Evolutionary conservation across 2,888 invertebrate genomes (phyloP).

Genomic region (Amorpha juglandis): DNA sequence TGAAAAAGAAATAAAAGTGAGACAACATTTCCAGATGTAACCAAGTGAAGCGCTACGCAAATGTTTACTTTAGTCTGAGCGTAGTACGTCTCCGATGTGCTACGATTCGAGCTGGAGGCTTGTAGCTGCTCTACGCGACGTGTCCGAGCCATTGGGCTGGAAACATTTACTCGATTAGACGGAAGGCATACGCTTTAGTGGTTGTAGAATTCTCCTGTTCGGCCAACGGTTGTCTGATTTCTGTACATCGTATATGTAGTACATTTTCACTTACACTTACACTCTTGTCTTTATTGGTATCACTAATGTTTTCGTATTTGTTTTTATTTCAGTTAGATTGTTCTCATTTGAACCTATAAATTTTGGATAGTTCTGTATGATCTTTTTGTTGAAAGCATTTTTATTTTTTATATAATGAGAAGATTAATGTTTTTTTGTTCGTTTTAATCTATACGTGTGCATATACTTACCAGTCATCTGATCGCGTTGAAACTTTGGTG

Average conservation of each 20-base stretch:
- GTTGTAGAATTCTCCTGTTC: slow-evolving; percentile 62
- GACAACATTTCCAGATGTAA: slow-evolving; percentile 25
- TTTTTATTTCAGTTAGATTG: slow-evolving; percentile 4
- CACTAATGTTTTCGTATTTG: not conserved
- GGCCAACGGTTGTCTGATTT: slow-evolving; percentile 53
- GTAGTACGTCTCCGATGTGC: slow-evolving; percentile 51
- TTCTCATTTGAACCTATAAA: not conserved
- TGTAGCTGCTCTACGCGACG: slow-evolving; percentile 67
- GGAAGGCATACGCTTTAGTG: slow-evolving; percentile 75
- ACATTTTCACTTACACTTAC: slow-evolving; percentile 38
- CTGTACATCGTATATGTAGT: slow-evolving; percentile 47
- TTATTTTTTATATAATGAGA: no score
- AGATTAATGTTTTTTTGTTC: no score
- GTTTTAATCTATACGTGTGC: no score
- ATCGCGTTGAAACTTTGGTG: no score
- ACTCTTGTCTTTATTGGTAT: slow-evolving; percentile 36
- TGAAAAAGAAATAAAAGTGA: slow-evolving; percentile 15
- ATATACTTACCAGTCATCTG: no score
- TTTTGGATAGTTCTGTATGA: no score
- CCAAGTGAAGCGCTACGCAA: slow-evolving; percentile 53
- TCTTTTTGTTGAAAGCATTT: no score
- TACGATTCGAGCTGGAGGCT: slow-evolving; percentile 52
- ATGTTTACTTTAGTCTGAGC: slow-evolving; percentile 64
- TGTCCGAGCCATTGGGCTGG: slow-evolving; percentile 68
- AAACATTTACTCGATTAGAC: slow-evolving; percentile 79